phyloP scores from a whole-genome alignment of 2,888 invertebrate species.

The Trichogramma evanescens region DNA sequence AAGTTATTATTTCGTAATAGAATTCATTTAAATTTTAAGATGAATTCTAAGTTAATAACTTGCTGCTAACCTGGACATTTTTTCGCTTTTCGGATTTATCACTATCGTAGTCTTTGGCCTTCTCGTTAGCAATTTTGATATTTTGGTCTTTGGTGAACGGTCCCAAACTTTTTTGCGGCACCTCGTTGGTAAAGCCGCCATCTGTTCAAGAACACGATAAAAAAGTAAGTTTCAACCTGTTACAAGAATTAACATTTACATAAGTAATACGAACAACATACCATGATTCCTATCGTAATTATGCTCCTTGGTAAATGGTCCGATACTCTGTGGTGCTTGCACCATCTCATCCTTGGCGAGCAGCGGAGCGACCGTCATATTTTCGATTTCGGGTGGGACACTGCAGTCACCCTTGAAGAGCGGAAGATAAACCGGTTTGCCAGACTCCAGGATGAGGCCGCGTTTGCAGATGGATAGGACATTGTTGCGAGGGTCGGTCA shows the following conservation, averaged over 20 bases:
- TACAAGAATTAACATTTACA: background rate
- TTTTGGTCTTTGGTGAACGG: conserved; percentile 42
- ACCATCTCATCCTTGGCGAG: conserved; percentile 25
- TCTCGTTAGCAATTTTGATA: conserved; percentile 22
- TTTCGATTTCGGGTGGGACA: conserved; percentile 51
- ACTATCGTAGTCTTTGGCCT: conserved; percentile 13
- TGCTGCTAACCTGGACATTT: conserved; percentile 12
- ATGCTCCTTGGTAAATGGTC: conserved; percentile 40
- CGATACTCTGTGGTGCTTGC: conserved; percentile 28
- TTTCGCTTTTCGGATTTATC: conserved; percentile 21
- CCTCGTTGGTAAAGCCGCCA: conserved; percentile 17
- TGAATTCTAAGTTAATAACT: background rate
- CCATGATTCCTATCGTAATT: conserved; percentile 34
- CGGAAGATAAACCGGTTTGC: conserved; percentile 64
- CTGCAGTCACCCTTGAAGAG: conserved; percentile 74
- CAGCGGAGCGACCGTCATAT: conserved; percentile 12
- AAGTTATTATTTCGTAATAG: background rate
- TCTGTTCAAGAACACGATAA: conserved; percentile 2
- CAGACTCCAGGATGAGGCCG: conserved; percentile 66
- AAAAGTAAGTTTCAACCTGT: background rate
- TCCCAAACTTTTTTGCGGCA: conserved; percentile 33
- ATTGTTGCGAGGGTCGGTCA: conserved; percentile 79
- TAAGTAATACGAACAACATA: background rate
- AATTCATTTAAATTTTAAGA: background rate
- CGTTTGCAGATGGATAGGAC: conserved; percentile 75